A percentile compares a stretch with the other conserved stretches of the same genome.
Conservation (phyloP, 2,113 vertebrate genomes). For the Pluvialis apricaria region DNA sequence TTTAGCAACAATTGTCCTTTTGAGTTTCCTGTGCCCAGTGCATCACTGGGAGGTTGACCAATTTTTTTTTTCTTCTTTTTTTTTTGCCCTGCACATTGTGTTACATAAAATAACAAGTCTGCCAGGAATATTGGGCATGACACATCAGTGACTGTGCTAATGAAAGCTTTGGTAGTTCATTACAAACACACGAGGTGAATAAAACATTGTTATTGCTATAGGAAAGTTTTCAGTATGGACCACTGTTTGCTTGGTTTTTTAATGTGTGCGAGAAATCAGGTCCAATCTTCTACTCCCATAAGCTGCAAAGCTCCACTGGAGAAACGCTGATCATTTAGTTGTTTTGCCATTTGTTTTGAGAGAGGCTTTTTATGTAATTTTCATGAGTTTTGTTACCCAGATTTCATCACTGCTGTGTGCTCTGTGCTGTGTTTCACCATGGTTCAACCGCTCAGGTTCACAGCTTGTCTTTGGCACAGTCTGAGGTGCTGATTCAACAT, state of each 20-base stretch:
- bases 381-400: background rate
- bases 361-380: background rate
- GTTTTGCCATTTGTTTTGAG: background rate
- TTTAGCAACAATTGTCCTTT: slow-evolving; percentile 61
- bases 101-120: slow-evolving; percentile 39
- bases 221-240: background rate
- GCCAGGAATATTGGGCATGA: slow-evolving; percentile 42
- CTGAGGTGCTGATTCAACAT: slow-evolving; percentile 27
- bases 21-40: slow-evolving; percentile 43
- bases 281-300: background rate
- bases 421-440: background rate
- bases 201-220: slow-evolving; percentile 14
- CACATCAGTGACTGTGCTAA: slow-evolving; percentile 39
- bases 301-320: background rate
- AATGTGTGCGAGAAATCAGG: background rate
- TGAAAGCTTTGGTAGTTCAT: slow-evolving; percentile 8
- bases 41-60: slow-evolving; percentile 30
- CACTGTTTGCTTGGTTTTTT: rapidly evolving
- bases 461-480: slow-evolving; percentile 23
- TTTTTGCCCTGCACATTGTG: background rate
- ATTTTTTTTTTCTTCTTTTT: background rate
- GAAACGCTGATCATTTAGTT: background rate
- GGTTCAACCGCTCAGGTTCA: background rate
- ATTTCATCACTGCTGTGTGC: background rate
- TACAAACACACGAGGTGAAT: slow-evolving; percentile 47